phyloP scores from a whole-genome alignment of 2,888 invertebrate species.

The Xanthia icteritia region DNA sequence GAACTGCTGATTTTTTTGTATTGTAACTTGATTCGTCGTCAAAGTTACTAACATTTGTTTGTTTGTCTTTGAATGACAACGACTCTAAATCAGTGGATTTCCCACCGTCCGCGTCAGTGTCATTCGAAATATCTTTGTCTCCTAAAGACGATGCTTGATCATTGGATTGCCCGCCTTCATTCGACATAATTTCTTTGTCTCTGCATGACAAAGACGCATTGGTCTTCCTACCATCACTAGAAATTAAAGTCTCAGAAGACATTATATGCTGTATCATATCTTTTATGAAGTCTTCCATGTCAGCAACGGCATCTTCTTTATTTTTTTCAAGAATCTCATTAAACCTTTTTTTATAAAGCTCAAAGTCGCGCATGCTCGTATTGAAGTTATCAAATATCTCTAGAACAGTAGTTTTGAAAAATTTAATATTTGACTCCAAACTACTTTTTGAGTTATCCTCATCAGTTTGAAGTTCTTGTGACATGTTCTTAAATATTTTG shows the following conservation, averaged over 20 bases:
- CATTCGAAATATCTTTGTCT: slow-evolving; percentile 26
- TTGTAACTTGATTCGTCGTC: slow-evolving; percentile 42
- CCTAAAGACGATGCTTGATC: slow-evolving; percentile 19
- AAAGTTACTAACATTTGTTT: slow-evolving; percentile 39
- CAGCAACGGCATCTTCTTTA: slow-evolving; percentile 75
- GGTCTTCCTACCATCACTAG: slow-evolving; percentile 59
- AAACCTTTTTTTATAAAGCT: slow-evolving; percentile 81
- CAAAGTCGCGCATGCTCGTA: slow-evolving; percentile 80
- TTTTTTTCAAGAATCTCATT: slow-evolving; percentile 81
- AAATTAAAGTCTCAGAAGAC: slow-evolving; percentile 74
- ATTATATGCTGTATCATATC: slow-evolving; percentile 84
- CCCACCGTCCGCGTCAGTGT: not conserved
- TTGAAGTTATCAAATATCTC: slow-evolving; percentile 85
- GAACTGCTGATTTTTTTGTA: slow-evolving; percentile 26
- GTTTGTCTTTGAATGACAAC: slow-evolving; percentile 44
- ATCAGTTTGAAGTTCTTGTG: slow-evolving; percentile 76
- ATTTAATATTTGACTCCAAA: slow-evolving; percentile 82
- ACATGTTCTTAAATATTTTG: slow-evolving; percentile 77
- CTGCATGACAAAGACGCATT: slow-evolving; percentile 15
- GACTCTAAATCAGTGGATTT: slow-evolving; percentile 43
- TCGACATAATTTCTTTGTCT: slow-evolving; percentile 42
- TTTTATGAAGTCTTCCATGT: slow-evolving; percentile 84
- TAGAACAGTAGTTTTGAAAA: slow-evolving; percentile 82
- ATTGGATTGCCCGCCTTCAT: slow-evolving; percentile 53
- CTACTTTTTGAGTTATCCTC: slow-evolving; percentile 73